phyloP scores from a whole-genome alignment of 2,113 vertebrate species.

The Antennarius striatus region DNA sequence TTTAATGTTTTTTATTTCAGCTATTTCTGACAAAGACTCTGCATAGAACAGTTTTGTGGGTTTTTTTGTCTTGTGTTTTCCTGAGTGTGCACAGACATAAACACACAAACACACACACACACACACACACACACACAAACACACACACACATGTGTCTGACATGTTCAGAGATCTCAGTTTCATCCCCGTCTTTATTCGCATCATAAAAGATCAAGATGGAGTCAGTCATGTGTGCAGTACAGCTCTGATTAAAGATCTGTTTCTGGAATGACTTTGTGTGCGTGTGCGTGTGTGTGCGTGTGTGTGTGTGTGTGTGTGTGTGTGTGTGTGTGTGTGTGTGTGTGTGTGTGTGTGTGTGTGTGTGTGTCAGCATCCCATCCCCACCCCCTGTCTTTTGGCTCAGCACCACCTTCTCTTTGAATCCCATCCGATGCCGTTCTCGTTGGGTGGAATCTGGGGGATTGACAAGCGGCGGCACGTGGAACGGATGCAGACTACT shows the following conservation, averaged over 20 bases:
- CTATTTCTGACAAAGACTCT: too few species aligned
- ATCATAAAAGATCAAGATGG: slow-evolving; percentile 59
- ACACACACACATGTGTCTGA: slow-evolving; percentile 19
- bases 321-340: neutral
- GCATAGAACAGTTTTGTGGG: too few species aligned
- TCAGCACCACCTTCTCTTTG: slow-evolving; percentile 28
- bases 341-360: neutral
- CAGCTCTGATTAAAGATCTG: slow-evolving; percentile 73
- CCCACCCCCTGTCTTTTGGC: slow-evolving; percentile 13
- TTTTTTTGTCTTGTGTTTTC: too few species aligned
- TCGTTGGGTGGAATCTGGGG: neutral
- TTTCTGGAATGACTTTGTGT: slow-evolving; percentile 16
- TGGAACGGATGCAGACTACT: slow-evolving; percentile 20
- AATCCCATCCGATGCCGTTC: slow-evolving; percentile 38
- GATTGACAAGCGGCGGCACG: neutral
- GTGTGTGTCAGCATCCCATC: slow-evolving; percentile 2
- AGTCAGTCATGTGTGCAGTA: slow-evolving; percentile 65
- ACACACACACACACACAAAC: too few species aligned
- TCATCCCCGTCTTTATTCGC: slow-evolving; percentile 56
- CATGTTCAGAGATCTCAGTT: slow-evolving; percentile 36
- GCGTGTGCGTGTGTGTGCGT: slow-evolving; percentile 4
- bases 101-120: slow-evolving; percentile 3
- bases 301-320: neutral
- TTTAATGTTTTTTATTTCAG: too few species aligned
- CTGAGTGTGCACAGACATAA: slow-evolving; percentile 2